A percentile compares a stretch with the other conserved stretches of the same genome.
Conservation (phyloP, 2,888 invertebrate species). For the Trichopoda pennipes region DNA sequence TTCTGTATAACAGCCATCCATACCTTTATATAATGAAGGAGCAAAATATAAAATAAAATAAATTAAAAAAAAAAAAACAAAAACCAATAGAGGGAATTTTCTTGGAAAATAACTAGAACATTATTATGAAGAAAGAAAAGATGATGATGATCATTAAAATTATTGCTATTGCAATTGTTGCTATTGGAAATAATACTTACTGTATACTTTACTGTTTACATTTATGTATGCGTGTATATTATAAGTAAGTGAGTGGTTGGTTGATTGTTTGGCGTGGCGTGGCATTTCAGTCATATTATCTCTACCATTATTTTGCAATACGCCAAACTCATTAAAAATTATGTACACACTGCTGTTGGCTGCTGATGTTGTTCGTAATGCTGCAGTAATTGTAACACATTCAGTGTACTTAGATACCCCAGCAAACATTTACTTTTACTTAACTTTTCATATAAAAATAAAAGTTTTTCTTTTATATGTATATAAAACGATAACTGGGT, state of each 20-base stretch:
- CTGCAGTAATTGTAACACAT: constrained; percentile 51
- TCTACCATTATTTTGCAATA: constrained; percentile 58
- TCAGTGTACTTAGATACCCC: constrained; percentile 16
- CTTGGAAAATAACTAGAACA: constrained; percentile 64
- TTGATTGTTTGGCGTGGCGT: constrained; percentile 33
- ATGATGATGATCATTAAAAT: constrained; percentile 30
- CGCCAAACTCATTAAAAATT: constrained; percentile 67
- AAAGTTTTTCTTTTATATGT: too few relatives aligned
- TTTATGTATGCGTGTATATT: constrained; percentile 8
- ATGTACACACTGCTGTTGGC: constrained; percentile 29
- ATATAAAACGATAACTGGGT: constrained; percentile 25
- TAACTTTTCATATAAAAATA: too few relatives aligned
- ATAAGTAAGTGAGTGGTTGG: too few relatives aligned
- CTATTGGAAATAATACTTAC: constrained; percentile 9
- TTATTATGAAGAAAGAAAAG: constrained; percentile 22
- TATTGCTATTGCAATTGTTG: neutral
- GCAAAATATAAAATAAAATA: neutral
- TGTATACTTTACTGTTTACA: constrained; percentile 20
- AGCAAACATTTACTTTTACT: constrained; percentile 16
- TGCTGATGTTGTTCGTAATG: constrained; percentile 36
- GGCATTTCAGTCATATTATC: constrained; percentile 56
- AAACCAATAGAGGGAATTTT: constrained; percentile 34
- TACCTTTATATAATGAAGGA: constrained; percentile 16
- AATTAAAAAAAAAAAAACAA: too few relatives aligned
- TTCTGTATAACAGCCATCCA: constrained; percentile 9